Base-by-base conservation (phyloP, 2,888 invertebrate genomes). In the Melinaea marsaeus region DNA sequence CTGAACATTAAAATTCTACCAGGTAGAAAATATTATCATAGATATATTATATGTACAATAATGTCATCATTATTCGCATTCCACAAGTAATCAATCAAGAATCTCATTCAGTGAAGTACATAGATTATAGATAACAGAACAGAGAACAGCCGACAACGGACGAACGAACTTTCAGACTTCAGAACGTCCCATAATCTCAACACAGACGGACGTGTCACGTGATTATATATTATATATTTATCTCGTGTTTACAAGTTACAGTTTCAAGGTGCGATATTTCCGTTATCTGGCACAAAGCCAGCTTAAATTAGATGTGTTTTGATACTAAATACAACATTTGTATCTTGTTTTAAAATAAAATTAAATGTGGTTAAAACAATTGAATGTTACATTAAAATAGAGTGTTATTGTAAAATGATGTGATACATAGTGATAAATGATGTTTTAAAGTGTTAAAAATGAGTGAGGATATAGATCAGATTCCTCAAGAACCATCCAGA, bases 281-380 rank as follows among this genome's bases (percentile, higher is more conserved):
- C 72, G 85, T 86, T 79, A 69, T 68, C 79, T 83, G 90, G 90
- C 88, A 84, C 65, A 67, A 62, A 69, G 89, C 90, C 90, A 89
- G 68, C 69, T 67, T 69, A 71, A 72, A 71, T 75, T 74, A 69
- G 73, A 65, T 65, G 56, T 54, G 55, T 67, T 60, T 61, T 63
- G 57, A 59, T 59, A 59, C 55, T 5, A n/a, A 55, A 4, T 34
- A 55, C 11, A 9, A 33, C 3, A 54, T 47, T 13, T 46, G 4
- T 6, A 3, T n/a, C 32, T 13, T 51, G 51, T 51, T 51, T 2
- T n/a, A 51, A 51, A 32, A 22, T 13, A 51, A 58, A 13, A 58
- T 7, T 47, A n/a, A 58, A 34, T n/a, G 32, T 48, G 13, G 11
- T 34, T 57, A 11, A 57, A 13, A 22, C 46, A 51, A 33, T 35